Conservation (phyloP, 2,797 vertebrate species). For the Sciurus carolinensis region DNA sequence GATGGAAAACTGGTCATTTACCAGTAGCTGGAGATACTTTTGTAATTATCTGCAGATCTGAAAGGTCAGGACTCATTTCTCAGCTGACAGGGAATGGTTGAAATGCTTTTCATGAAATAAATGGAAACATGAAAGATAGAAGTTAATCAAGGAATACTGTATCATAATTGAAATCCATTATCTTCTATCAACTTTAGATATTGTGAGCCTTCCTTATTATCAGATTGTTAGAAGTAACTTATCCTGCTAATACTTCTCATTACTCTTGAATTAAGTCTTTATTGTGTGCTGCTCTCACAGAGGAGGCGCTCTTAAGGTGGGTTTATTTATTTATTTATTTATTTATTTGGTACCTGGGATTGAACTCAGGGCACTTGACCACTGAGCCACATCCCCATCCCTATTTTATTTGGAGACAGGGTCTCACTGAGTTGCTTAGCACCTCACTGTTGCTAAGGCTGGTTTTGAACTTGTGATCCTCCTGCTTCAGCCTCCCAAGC, state of each 20-base stretch:
- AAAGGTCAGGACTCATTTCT: slow-evolving; percentile 42
- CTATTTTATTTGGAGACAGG: too few species aligned
- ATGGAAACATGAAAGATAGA: slow-evolving; percentile 10
- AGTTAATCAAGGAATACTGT: not conserved
- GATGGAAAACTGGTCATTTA: slow-evolving; percentile 44
- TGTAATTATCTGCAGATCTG: slow-evolving; percentile 21
- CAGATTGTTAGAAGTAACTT: not conserved
- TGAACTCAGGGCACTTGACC: too few species aligned
- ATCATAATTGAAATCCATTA: not conserved
- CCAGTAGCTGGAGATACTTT: slow-evolving; percentile 22
- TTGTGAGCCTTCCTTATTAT: not conserved
- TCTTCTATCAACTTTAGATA: not conserved
- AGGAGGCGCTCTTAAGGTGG: not conserved
- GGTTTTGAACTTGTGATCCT: too few species aligned
- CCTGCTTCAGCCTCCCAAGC: too few species aligned
- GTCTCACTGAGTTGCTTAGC: too few species aligned
- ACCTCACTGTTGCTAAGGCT: too few species aligned
- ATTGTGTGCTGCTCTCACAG: not conserved
- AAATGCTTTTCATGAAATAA: slow-evolving; percentile 54
- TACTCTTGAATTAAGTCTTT: not conserved
- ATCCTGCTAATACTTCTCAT: not conserved
- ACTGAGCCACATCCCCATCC: too few species aligned
- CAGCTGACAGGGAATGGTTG: not conserved
- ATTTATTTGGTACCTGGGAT: too few species aligned
- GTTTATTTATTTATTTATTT: too few species aligned